Evolutionary conservation across 1,140 invertebrate genomes (phyloP), one percentile per base, ranked within the genome.

Genomic region (Drosophila prosaltans): DNA sequence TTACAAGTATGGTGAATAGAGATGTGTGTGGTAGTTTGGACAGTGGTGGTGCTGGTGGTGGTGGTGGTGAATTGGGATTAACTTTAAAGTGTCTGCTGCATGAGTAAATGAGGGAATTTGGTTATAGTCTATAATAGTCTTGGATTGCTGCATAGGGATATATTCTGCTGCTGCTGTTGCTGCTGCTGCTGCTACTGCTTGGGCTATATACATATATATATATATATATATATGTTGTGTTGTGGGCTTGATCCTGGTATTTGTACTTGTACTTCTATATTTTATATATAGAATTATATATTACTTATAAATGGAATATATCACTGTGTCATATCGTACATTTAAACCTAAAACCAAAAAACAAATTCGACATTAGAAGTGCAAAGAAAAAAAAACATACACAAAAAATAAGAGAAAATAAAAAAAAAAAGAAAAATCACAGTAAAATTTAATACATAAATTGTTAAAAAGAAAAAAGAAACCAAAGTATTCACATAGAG

Each of bases 311-410:
- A 89, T 76, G 74, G 68, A 84, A 84, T 89, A 89, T 89, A 89
- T 89, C 84, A 89, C 85, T 89, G 78, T 89, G 84, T 90, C 85
- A 90, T 90, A 90, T 90, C 85, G 85, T 90, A 89, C 81, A 90
- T 89, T 90, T 89, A 90, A 81, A 81, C 72, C 74, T 78, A 69
- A 78, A 84, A 77, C 28, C 28, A 57, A 36, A 74, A 72, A 74
- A 72, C 65, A 70, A 74, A 84, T 69, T 80, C 66, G 51, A 26
- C 58, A 59, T 58, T 69, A 48, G 39, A 24, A 11, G 11, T 39
- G 55, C 21, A 41, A 67, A n/a, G n/a, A 32, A 51, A 16, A 16
- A 16, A 16, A 16, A 16, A 16, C 16, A 16, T 16, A 16, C 16
- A 65, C 16, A 24, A 26, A 51, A 51, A 26, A 10, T n/a, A 48